Percentiles rank a stretch among this genome's conserved stretches.
Conservation (phyloP, 2,888 invertebrate genomes). For the Mythimna vitellina region DNA sequence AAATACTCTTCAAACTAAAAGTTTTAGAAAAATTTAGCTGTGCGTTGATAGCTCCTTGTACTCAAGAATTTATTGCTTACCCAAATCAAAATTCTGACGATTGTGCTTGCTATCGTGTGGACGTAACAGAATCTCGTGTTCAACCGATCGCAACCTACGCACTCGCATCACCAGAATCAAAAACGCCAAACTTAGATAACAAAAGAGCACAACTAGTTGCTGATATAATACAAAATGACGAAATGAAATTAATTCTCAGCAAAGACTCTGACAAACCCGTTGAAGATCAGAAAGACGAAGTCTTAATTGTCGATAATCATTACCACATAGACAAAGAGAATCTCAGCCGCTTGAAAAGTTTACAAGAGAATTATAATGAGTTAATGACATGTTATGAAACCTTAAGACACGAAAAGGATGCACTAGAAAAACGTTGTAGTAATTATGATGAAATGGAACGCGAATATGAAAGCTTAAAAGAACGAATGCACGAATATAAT, state of each 20-base stretch:
- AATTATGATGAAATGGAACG: conserved; percentile 81
- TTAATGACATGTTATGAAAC: conserved; percentile 82
- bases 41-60: conserved; percentile 85
- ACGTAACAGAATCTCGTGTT: conserved; percentile 69
- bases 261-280: conserved; percentile 76
- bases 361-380: conserved; percentile 84
- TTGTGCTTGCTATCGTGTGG: conserved; percentile 80
- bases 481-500: conserved; percentile 81
- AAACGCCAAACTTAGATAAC: conserved; percentile 71
- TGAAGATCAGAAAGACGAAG: conserved; percentile 68
- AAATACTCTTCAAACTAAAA: conserved; percentile 85
- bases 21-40: conserved; percentile 84
- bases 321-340: conserved; percentile 80
- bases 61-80: conserved; percentile 69
- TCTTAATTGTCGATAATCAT: conserved; percentile 65
- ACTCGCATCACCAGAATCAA: conserved; percentile 73
- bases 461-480: conserved; percentile 77
- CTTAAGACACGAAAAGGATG: conserved; percentile 81
- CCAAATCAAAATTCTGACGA: conserved; percentile 47
- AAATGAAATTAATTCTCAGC: conserved; percentile 84
- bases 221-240: conserved; percentile 85
- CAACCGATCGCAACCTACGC: conserved; percentile 72
- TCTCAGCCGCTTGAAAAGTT: conserved; percentile 79
- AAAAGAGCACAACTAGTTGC: conserved; percentile 85
- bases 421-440: conserved; percentile 74